Base-by-base conservation (phyloP, 23 tunicate genomes). In the Halocynthia aurantium region DNA sequence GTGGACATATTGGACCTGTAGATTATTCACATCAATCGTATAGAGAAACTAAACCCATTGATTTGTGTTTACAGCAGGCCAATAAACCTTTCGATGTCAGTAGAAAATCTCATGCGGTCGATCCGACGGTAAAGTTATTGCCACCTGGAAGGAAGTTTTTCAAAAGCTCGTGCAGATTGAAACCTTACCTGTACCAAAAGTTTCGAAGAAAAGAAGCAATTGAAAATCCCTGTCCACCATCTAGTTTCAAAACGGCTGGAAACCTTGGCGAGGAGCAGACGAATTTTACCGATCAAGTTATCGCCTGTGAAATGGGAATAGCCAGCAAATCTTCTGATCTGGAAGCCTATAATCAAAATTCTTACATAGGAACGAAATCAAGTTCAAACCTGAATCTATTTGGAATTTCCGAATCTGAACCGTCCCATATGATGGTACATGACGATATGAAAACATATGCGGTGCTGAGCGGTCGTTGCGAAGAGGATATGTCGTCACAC, bases 401-500 rank as follows among this genome's bases (percentile, higher is more conserved):
- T 31, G 44, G 44, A 56, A 54, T 74, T 74, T 74, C 78, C 10
- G 22, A 62, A 21, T 13, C 64, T 54, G 78, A 53, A 54, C 11
- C 78, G 13, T 74, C 78, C 62, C 78, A 74, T 74, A 74, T 74
- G 78, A 74, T 74, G 78, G 78, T 74, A 54, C 78, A 74, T 22
- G 78, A 74, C 78, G 78, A 74, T 12, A 22, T 64, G 12, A 74
- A 74, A 74, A 74, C 78, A 10, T 74, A 74, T 64, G 78, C 78
- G 9, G 22, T 74, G 19, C 5, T 74, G 8, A 74, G 78, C 56
- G 78, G 78, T 21, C 78, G 78, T 74, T 64, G 57, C 21, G 56
- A 54, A 65, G 78, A 74, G 56, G 78, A 74, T 51, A 74, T 74
- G 78, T 54, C 55, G 55, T 53, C 78, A 55, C 78, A 74, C 67